These are phyloP conservation scores for Cylloceria caligata DNA, from an alignment of 2,888 invertebrate species.

Conservation along the genomic window DNA sequence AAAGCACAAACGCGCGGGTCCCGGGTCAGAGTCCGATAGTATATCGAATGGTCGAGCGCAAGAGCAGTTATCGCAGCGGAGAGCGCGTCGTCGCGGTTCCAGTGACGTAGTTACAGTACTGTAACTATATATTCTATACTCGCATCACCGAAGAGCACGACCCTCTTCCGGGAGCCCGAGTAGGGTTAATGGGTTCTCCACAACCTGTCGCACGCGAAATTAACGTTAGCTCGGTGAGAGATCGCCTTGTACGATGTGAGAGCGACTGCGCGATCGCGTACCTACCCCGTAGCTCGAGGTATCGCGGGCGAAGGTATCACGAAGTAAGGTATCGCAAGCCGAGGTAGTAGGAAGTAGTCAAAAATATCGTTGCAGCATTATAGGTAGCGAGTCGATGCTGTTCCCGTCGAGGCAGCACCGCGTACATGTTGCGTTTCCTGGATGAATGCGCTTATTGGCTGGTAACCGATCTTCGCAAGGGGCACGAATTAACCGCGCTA, in stretches of 20 bases:
- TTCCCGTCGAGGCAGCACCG: not conserved
- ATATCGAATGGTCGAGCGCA: conserved; percentile 21
- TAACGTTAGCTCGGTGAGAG: conserved; percentile 35
- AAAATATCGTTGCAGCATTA: conserved; percentile 17
- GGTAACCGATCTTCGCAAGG: conserved; percentile 54
- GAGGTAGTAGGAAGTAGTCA: conserved; percentile 14
- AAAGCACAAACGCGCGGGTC: conserved; percentile 29
- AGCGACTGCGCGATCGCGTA: conserved; percentile 17
- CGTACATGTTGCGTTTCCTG: conserved; percentile 25
- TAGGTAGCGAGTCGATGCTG: conserved; percentile 13
- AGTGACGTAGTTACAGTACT: conserved; percentile 30
- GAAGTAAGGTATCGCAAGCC: too few species aligned
- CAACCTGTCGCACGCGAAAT: conserved; percentile 73
- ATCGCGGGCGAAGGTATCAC: not conserved
- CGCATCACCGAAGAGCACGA: conserved; percentile 22
- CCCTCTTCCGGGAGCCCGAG: conserved; percentile 30
- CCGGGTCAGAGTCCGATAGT: not conserved
- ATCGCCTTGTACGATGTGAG: conserved; percentile 38
- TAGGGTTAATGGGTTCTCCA: conserved; percentile 71
- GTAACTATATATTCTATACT: conserved; percentile 22
- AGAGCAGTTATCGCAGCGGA: conserved; percentile 26
- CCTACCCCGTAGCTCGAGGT: not conserved
- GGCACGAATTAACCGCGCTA: conserved; percentile 65
- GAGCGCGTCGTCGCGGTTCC: not conserved
- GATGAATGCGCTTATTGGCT: conserved; percentile 41